These are phyloP conservation scores for Drosophila neutralis DNA, from an alignment of 2,888 invertebrate species.

Conservation along the genomic window DNA sequence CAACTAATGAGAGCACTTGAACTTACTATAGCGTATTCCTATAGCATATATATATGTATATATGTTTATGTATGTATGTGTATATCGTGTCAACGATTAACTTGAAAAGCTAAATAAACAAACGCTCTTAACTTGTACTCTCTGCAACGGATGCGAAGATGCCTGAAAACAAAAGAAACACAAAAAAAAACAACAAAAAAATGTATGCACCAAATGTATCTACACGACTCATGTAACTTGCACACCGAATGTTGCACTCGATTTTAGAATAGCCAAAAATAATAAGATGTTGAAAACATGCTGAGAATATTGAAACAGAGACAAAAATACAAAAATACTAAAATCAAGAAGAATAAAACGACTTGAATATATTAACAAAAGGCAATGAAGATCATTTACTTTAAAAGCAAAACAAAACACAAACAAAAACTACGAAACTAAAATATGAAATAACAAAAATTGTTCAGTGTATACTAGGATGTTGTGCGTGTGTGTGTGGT, in stretches of 20 bases:
- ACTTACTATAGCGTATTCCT: constrained; percentile 35
- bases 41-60: constrained; percentile 12
- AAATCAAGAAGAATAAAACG: constrained; percentile 26
- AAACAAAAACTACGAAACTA: constrained; percentile 39
- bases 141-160: constrained; percentile 15
- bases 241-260: constrained; percentile 41
- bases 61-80: not conserved
- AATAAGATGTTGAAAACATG: constrained; percentile 27
- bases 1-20: constrained; percentile 21
- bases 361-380: constrained; percentile 53
- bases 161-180: constrained; percentile 12
- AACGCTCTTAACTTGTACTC: constrained; percentile 11
- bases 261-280: constrained; percentile 30
- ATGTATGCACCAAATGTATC: constrained; percentile 42
- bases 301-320: constrained; percentile 32
- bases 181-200: not conserved
- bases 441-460: constrained; percentile 14
- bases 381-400: constrained; percentile 74
- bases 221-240: constrained; percentile 14
- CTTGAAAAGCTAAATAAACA: constrained; percentile 3
- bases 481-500: constrained; percentile 17
- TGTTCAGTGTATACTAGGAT: constrained; percentile 57
- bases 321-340: constrained; percentile 10
- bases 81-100: constrained; percentile 10
- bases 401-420: constrained; percentile 36